A percentile compares a stretch with the other conserved stretches of the same genome.
Conservation (phyloP, 2,888 invertebrate genomes). For the Apamea crenata region DNA sequence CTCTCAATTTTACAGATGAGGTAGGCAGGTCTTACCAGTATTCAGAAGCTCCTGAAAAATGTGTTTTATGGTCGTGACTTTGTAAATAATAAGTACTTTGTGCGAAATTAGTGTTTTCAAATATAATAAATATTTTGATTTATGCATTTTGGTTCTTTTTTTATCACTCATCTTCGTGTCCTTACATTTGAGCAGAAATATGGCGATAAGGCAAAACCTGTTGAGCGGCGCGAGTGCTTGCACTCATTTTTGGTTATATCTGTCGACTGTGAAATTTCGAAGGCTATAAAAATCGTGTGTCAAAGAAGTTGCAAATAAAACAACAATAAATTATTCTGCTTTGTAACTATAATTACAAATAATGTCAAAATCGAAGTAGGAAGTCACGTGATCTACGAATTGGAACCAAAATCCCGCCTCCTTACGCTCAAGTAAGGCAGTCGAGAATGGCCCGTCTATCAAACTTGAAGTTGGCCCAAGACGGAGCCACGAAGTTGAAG, state of each 20-base stretch:
- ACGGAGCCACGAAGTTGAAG: conserved; percentile 90
- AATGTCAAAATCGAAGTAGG: conserved; percentile 58
- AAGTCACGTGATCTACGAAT: conserved; percentile 44
- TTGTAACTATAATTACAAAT: conserved; percentile 65
- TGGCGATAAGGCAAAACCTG: background rate
- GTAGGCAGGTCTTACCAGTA: conserved; percentile 3
- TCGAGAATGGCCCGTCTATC: conserved; percentile 90
- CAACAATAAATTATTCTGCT: conserved; percentile 41
- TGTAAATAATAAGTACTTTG: conserved; percentile 27
- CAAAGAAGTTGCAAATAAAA: conserved; percentile 33
- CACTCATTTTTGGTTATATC: background rate
- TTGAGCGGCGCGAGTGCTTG: background rate
- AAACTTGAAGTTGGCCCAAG: conserved; percentile 92
- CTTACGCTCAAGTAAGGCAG: conserved; percentile 80
- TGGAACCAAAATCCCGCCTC: conserved; percentile 42
- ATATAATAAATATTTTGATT: conserved; percentile 9
- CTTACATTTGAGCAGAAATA: background rate
- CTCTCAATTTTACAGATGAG: background rate
- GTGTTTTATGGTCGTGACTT: conserved; percentile 2
- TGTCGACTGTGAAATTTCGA: background rate
- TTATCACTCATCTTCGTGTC: background rate
- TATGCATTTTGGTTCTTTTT: background rate
- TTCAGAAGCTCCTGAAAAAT: background rate
- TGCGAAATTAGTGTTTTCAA: background rate
- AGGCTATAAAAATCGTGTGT: background rate